These are phyloP conservation scores for Hippolais icterina DNA, from an alignment of 2,113 vertebrate species.

Conservation along the genomic window DNA sequence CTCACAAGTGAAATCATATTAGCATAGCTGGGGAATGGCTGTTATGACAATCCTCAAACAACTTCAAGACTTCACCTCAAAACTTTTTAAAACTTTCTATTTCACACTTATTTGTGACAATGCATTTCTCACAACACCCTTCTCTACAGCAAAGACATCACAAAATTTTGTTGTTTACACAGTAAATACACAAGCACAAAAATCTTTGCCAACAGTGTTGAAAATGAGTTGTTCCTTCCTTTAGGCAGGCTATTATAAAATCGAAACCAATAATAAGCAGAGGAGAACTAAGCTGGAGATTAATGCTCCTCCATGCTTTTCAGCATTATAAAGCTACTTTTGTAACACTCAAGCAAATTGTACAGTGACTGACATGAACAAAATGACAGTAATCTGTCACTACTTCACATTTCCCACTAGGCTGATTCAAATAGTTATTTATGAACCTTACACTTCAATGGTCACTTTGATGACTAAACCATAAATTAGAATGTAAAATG, in stretches of 20 bases:
- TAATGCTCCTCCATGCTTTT: constrained; percentile 3
- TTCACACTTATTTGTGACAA: not conserved
- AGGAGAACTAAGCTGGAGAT: not conserved
- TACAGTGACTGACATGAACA: constrained; percentile 23
- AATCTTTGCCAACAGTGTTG: not conserved
- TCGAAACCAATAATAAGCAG: not conserved
- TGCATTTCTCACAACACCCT: not conserved
- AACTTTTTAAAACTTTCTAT: not conserved
- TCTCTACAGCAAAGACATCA: not conserved
- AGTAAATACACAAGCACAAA: not conserved
- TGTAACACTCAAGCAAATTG: not conserved
- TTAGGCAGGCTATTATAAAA: not conserved
- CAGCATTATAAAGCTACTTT: not conserved
- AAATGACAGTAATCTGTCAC: constrained; percentile 54
- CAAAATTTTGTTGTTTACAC: not conserved
- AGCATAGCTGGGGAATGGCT: not conserved
- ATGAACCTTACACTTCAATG: constrained; percentile 48
- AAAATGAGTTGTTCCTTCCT: not conserved
- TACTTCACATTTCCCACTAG: constrained; percentile 25
- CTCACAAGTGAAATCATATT: not conserved
- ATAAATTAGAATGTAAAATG: constrained; percentile 67
- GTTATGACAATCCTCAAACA: not conserved
- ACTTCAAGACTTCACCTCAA: not conserved
- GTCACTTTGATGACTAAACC: constrained; percentile 68
- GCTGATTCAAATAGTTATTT: constrained; percentile 41